These are phyloP conservation scores for Centruroides vittatus DNA, from an alignment of 1,140 invertebrate genomes.

Conservation along the genomic window DNA sequence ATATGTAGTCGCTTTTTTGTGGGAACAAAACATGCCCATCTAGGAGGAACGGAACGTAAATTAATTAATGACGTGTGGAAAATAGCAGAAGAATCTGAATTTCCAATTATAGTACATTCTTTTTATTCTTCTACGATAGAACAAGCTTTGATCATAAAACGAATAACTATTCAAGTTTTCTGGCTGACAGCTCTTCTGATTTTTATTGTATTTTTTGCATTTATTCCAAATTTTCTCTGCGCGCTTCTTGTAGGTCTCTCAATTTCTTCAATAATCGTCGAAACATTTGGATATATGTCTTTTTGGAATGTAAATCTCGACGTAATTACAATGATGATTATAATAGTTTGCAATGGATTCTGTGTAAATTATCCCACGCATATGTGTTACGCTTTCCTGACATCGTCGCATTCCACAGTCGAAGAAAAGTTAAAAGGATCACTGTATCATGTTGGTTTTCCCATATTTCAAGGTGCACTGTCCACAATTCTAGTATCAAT, in stretches of 20 bases:
- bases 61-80: slow-evolving; percentile 65
- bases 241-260: slow-evolving; percentile 88
- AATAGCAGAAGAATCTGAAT: slow-evolving; percentile 56
- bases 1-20: slow-evolving; percentile 70
- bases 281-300: slow-evolving; percentile 93
- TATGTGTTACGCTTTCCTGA: slow-evolving; percentile 63
- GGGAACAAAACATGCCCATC: slow-evolving; percentile 70
- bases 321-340: slow-evolving; percentile 94
- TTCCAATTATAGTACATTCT: slow-evolving; percentile 42
- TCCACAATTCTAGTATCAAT: too few relatives aligned
- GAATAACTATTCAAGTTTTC: slow-evolving; percentile 63
- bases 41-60: slow-evolving; percentile 74
- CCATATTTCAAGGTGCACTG: too few relatives aligned
- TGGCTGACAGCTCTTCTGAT: slow-evolving; percentile 81
- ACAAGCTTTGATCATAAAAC: slow-evolving; percentile 46
- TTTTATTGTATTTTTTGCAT: slow-evolving; percentile 88
- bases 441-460: too few relatives aligned
- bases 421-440: too few relatives aligned
- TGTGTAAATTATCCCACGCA: slow-evolving; percentile 94
- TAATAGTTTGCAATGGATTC: slow-evolving; percentile 97
- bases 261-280: slow-evolving; percentile 84
- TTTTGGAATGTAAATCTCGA: slow-evolving; percentile 88
- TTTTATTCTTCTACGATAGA: slow-evolving; percentile 65
- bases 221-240: slow-evolving; percentile 85
- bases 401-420: too few relatives aligned